Evolutionary conservation across 64 coral and sea anemone genomes (phyloP).

Genomic region (Montipora efflorescens): DNA sequence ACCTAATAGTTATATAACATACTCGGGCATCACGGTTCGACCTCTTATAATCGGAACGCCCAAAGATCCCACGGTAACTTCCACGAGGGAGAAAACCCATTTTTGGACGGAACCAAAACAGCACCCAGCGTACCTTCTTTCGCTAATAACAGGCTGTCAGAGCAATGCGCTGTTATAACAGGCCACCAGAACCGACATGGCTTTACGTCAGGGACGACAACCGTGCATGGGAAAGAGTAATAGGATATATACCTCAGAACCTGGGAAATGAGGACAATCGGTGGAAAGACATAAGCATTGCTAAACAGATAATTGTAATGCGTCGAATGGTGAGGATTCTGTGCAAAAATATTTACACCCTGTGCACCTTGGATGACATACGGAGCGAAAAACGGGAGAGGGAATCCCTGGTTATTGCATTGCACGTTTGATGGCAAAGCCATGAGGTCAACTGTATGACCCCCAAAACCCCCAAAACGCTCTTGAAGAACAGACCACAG

Average conservation of each 20-base stretch:
- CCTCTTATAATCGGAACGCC: too few relatives aligned
- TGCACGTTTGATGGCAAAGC: not conserved
- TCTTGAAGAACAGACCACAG: not conserved
- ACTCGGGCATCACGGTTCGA: too few relatives aligned
- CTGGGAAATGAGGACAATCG: not conserved
- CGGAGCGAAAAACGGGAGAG: not conserved
- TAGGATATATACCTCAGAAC: not conserved
- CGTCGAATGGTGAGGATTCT: not conserved
- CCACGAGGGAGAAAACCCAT: too few relatives aligned
- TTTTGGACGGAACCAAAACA: too few relatives aligned
- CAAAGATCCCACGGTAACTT: too few relatives aligned
- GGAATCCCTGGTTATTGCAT: not conserved
- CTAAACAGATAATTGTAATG: not conserved
- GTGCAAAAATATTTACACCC: too few relatives aligned
- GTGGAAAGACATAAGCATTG: not conserved
- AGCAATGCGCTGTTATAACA: too few relatives aligned
- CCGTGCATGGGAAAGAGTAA: slow-evolving; percentile 5
- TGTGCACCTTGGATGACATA: too few relatives aligned
- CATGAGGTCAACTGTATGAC: not conserved
- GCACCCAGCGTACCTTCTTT: too few relatives aligned
- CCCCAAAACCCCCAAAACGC: not conserved
- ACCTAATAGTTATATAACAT: too few relatives aligned
- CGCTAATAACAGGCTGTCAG: too few relatives aligned
- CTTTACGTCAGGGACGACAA: slow-evolving; percentile 5
- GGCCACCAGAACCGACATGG: not conserved